These are phyloP conservation scores for Agriotes lineatus DNA, from an alignment of 2,888 invertebrate species.

Conservation along the genomic window DNA sequence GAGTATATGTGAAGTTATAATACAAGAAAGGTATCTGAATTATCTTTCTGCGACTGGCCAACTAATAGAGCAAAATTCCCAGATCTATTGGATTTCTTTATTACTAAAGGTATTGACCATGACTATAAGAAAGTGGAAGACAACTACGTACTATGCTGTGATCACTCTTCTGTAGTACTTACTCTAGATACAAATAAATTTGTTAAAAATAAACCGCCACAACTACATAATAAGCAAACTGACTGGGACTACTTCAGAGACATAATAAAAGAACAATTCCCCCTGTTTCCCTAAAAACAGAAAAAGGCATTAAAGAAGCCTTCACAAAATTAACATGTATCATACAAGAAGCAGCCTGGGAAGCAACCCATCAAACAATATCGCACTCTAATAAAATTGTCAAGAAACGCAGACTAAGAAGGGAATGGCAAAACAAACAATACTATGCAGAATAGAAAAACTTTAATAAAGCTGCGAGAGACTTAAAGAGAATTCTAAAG, in stretches of 20 bases:
- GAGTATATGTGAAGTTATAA: too few relatives aligned
- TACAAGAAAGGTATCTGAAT: background rate
- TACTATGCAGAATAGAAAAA: background rate
- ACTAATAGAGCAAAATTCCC: background rate
- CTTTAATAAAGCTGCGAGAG: background rate
- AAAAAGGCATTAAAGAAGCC: background rate
- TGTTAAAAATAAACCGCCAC: slow-evolving; percentile 4
- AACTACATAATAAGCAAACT: slow-evolving; percentile 10
- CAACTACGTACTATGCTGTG: background rate
- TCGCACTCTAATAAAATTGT: background rate
- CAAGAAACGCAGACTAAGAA: background rate
- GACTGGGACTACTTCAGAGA: slow-evolving; percentile 11
- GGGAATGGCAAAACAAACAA: slow-evolving; percentile 2
- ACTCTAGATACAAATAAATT: background rate
- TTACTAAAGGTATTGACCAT: background rate
- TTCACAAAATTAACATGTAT: background rate
- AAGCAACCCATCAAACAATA: background rate
- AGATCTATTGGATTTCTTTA: background rate
- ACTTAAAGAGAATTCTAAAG: too few relatives aligned
- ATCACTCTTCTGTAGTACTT: background rate
- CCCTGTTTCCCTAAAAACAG: background rate
- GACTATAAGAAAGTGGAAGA: background rate
- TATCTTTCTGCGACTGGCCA: background rate
- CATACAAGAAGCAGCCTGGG: background rate
- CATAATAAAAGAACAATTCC: background rate